Percentiles rank a stretch among this genome's conserved stretches.
phyloP scores from a whole-genome alignment of 2,113 vertebrate species.

The Aegotheles bennettii region DNA sequence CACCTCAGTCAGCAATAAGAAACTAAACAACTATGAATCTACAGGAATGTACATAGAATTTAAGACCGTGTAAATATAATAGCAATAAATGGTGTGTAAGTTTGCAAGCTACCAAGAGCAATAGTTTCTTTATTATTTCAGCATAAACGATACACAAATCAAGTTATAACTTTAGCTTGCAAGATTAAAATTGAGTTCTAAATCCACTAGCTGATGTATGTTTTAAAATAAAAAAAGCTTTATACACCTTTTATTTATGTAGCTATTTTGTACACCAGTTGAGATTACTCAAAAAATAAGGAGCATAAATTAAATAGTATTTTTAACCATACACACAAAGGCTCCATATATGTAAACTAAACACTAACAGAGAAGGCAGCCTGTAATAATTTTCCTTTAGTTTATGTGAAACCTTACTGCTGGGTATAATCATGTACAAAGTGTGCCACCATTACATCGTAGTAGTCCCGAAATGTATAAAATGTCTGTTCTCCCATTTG shows the following conservation, averaged over 20 bases:
- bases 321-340: constrained; percentile 48
- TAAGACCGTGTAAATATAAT: background rate
- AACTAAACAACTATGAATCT: background rate
- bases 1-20: background rate
- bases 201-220: background rate
- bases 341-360: background rate
- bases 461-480: background rate
- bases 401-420: constrained; percentile 7
- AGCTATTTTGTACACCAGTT: background rate
- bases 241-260: background rate
- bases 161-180: background rate
- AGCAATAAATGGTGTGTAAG: background rate
- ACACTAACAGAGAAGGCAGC: background rate
- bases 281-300: constrained; percentile 37
- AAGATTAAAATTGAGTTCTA: background rate
- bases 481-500: background rate
- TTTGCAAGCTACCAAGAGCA: constrained; percentile 23
- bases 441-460: background rate
- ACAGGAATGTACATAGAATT: background rate
- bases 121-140: constrained; percentile 59
- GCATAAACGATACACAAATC: constrained; percentile 42
- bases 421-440: background rate
- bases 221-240: background rate
- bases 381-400: background rate
- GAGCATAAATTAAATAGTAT: constrained; percentile 19